Conservation (phyloP, 2,888 invertebrate genomes). For the Thysanoteuthis rhombus region DNA sequence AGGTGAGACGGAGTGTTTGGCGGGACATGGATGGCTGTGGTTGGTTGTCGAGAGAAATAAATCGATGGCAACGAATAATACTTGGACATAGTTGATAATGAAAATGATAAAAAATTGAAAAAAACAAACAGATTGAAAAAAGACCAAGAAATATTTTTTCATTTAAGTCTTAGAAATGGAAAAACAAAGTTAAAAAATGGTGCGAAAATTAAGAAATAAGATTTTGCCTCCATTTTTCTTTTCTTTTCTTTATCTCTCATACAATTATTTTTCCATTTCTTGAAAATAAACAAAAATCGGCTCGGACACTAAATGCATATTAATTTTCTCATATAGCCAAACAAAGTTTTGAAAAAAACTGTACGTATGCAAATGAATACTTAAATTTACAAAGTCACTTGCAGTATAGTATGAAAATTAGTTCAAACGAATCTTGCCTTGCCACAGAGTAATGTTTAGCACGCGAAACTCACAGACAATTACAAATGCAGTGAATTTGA, state of each 20-base stretch:
- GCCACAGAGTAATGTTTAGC: too few relatives aligned
- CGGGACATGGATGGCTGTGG: background rate
- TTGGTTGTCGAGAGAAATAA: background rate
- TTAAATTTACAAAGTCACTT: too few relatives aligned
- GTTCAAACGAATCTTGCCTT: too few relatives aligned
- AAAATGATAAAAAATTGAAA: background rate
- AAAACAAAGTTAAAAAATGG: background rate
- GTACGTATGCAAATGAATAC: too few relatives aligned
- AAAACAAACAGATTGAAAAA: background rate
- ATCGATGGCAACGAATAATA: background rate
- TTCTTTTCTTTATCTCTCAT: background rate
- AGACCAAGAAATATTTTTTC: background rate
- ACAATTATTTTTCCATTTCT: background rate
- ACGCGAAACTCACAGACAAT: too few relatives aligned
- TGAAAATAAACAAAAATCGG: background rate
- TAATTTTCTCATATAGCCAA: background rate
- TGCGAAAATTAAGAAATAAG: background rate
- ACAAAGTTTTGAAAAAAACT: background rate
- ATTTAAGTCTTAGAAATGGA: background rate
- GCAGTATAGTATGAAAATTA: too few relatives aligned
- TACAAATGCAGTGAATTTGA: too few relatives aligned
- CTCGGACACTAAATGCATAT: background rate
- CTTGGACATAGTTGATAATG: conserved; percentile 12
- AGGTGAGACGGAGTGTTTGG: background rate
- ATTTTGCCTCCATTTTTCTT: background rate